These are phyloP conservation scores for Yponomeuta sedellus DNA, from an alignment of 2,888 invertebrate species.

Conservation along the genomic window DNA sequence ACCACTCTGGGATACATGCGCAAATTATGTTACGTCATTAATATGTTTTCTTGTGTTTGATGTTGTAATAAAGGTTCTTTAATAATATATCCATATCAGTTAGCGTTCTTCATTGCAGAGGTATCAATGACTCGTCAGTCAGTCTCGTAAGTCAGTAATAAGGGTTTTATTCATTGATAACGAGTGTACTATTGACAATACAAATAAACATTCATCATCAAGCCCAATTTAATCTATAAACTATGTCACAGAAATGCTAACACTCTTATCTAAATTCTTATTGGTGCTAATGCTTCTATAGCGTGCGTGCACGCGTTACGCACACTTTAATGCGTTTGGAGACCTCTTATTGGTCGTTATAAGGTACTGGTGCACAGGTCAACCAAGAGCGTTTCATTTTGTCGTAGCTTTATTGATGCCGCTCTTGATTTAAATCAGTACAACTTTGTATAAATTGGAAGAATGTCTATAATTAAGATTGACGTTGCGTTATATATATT, in stretches of 20 bases:
- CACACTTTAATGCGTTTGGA: neutral
- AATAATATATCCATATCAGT: no score
- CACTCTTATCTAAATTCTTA: neutral
- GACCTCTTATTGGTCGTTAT: neutral
- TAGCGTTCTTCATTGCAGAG: no score
- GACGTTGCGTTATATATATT: neutral
- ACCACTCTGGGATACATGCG: no score
- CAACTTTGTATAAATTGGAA: neutral
- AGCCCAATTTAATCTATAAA: neutral
- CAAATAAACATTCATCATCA: neutral
- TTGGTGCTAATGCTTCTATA: neutral
- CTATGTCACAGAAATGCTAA: neutral
- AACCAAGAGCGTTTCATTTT: neutral
- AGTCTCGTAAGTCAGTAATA: no score
- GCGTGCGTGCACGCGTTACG: neutral
- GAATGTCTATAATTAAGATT: neutral
- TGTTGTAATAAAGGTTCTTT: no score
- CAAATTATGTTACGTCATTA: no score
- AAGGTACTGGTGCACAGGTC: neutral
- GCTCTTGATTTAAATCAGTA: constrained; percentile 1
- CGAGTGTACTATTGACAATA: neutral
- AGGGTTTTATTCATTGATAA: no score
- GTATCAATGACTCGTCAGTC: no score
- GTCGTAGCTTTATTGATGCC: neutral
- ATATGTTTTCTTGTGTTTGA: no score